These are phyloP conservation scores for Machaerirhynchus nigripectus DNA, from an alignment of 2,113 vertebrate genomes.

Conservation along the genomic window DNA sequence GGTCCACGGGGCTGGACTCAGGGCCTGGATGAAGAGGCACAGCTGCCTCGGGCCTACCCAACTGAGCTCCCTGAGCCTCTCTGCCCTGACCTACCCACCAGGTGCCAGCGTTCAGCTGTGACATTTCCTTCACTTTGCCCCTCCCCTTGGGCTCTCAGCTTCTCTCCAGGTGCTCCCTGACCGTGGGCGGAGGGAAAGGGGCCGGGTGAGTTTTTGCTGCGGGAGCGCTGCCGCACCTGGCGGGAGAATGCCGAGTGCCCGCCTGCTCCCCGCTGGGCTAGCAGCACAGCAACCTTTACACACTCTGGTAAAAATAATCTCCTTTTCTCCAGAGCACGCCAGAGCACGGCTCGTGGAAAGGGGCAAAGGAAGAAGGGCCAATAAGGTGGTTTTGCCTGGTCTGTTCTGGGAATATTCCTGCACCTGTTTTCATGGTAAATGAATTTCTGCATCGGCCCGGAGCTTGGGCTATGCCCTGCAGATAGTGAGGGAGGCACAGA, in stretches of 20 bases:
- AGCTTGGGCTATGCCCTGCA: neutral
- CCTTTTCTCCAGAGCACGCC: neutral
- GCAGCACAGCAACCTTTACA: neutral
- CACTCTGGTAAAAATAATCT: neutral
- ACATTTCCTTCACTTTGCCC: neutral
- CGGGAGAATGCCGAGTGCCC: neutral
- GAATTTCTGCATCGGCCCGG: accelerated
- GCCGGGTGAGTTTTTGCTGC: accelerated
- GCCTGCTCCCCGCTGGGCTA: neutral
- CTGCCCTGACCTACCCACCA: neutral
- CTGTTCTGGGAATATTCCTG: neutral
- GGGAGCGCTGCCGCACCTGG: neutral
- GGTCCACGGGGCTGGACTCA: neutral
- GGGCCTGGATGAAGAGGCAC: neutral
- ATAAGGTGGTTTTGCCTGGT: neutral
- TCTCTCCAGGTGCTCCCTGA: neutral
- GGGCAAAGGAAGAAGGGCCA: neutral
- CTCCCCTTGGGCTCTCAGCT: neutral
- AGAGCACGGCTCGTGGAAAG: neutral
- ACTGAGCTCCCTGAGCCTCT: neutral
- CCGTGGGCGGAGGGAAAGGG: neutral
- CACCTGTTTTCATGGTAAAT: neutral
- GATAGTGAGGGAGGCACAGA: neutral
- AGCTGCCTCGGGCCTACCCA: neutral
- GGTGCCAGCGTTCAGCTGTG: neutral